phyloP scores from a whole-genome alignment of 2,113 vertebrate species.

The Vimba vimba region DNA sequence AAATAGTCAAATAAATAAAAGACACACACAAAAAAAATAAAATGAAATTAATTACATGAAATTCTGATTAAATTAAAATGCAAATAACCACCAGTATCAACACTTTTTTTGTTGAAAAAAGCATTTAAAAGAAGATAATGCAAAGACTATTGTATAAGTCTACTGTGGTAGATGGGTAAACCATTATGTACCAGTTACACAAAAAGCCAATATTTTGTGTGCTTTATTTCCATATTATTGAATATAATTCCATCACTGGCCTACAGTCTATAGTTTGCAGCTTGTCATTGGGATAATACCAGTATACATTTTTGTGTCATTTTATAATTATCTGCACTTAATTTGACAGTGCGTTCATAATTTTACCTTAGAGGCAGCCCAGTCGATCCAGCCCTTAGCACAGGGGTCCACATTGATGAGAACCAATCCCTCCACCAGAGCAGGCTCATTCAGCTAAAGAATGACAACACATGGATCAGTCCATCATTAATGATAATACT shows the following conservation, averaged over 20 bases:
- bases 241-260: neutral
- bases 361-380: conserved; percentile 92
- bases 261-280: neutral
- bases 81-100: neutral
- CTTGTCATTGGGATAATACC: neutral
- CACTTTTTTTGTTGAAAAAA: neutral
- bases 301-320: neutral
- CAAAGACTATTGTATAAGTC: neutral
- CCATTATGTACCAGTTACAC: neutral
- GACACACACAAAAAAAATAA: neutral
- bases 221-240: neutral
- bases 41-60: neutral
- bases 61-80: neutral
- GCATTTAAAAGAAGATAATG: neutral
- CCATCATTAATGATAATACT: neutral
- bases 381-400: conserved; percentile 96
- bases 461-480: conserved; percentile 13
- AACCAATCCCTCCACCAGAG: conserved; percentile 91
- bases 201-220: neutral
- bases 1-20: neutral
- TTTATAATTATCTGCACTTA: neutral
- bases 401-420: conserved; percentile 96
- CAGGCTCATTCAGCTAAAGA: conserved; percentile 85
- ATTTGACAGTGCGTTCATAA: neutral
- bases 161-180: neutral